Conservation (phyloP, 2,113 vertebrate species). For the Elephantulus edwardii region DNA sequence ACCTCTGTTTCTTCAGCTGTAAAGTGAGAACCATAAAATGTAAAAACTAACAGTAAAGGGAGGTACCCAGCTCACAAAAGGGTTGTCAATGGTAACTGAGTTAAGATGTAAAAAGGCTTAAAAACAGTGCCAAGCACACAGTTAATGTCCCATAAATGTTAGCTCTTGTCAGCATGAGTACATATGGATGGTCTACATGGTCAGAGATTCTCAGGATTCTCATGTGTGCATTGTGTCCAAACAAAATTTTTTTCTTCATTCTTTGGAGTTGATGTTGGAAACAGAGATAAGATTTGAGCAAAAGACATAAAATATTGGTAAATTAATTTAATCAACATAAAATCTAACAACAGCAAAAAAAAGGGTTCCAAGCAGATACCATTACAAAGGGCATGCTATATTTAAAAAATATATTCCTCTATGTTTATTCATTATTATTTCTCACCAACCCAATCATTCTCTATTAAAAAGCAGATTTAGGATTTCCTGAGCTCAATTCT, state of each 20-base stretch:
- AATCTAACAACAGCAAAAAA: background rate
- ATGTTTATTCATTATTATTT: background rate
- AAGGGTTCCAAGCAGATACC: too few species aligned
- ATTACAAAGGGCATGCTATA: too few species aligned
- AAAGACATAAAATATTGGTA: constrained; percentile 8
- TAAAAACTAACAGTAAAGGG: background rate
- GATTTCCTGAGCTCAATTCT: too few species aligned
- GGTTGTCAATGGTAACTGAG: background rate
- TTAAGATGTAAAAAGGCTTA: background rate
- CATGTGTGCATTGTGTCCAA: background rate
- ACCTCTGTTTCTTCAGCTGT: background rate
- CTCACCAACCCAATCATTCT: background rate
- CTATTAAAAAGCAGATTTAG: background rate
- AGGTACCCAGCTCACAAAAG: background rate
- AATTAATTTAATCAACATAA: background rate
- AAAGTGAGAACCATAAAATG: background rate
- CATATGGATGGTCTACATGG: background rate
- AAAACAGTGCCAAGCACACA: background rate
- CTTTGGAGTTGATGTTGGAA: background rate
- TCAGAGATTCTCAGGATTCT: background rate
- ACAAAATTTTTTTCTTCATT: background rate
- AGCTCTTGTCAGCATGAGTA: background rate
- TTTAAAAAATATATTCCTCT: background rate
- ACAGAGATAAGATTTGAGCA: background rate
- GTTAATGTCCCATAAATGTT: background rate